Percentiles rank a stretch among this genome's conserved stretches.
Conservation (phyloP, 2,797 vertebrate species). For the Mormyrops boulengeri region DNA sequence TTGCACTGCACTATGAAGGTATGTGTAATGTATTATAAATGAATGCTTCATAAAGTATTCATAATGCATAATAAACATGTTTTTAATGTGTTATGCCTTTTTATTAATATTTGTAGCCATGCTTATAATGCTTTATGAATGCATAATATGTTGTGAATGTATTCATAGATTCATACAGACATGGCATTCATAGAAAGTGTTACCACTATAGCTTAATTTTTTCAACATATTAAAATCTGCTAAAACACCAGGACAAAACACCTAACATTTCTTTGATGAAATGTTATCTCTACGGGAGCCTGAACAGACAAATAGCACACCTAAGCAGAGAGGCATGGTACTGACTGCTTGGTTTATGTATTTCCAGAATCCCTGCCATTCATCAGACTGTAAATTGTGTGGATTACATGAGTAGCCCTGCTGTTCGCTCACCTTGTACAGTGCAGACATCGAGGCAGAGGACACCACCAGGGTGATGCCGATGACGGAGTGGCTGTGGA, state of each 20-base stretch:
- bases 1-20: background rate
- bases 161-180: background rate
- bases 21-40: background rate
- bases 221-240: background rate
- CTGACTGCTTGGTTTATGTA: background rate
- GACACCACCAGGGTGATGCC: conserved; percentile 90
- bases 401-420: background rate
- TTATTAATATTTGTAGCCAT: background rate
- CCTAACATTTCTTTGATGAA: background rate
- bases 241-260: background rate
- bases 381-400: background rate
- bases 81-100: background rate
- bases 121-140: background rate
- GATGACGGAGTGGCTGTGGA: conserved; percentile 94
- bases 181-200: background rate
- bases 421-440: conserved; percentile 78
- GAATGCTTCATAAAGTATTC: background rate
- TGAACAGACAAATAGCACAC: background rate
- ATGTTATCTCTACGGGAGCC: background rate
- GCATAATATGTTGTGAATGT: background rate
- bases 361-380: background rate
- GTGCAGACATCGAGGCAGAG: conserved; percentile 88
- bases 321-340: background rate
- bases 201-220: background rate
- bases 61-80: background rate